Conservation (phyloP, 92 coral and sea anemone species). For the Plumapathes pennacea region DNA sequence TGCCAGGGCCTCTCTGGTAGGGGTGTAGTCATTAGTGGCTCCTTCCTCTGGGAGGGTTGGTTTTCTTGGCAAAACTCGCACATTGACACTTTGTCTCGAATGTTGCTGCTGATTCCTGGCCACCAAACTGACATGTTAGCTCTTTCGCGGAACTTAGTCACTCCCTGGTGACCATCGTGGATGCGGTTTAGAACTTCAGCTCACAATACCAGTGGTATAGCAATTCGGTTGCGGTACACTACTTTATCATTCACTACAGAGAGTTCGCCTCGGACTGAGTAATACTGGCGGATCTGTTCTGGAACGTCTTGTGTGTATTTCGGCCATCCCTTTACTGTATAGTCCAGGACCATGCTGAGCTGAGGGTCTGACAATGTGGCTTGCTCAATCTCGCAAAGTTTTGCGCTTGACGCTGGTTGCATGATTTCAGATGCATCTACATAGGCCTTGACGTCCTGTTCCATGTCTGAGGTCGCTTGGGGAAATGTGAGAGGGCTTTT, state of each 20-base stretch:
- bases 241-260: slow-evolving; percentile 11
- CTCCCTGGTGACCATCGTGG: slow-evolving; percentile 20
- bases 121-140: slow-evolving; percentile 22
- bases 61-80: slow-evolving; percentile 30
- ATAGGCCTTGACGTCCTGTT: slow-evolving; percentile 1
- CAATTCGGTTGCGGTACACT: slow-evolving; percentile 3
- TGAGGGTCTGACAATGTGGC: slow-evolving; percentile 3
- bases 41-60: slow-evolving; percentile 7
- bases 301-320: slow-evolving; percentile 17
- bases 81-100: slow-evolving; percentile 18
- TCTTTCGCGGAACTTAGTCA: too few species aligned
- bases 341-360: slow-evolving; percentile 1
- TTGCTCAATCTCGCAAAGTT: neutral
- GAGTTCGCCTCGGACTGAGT: slow-evolving; percentile 12
- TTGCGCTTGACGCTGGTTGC: slow-evolving; percentile 8
- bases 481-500: slow-evolving; percentile 12
- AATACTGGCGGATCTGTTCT: neutral
- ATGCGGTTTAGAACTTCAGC: slow-evolving; percentile 9
- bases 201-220: slow-evolving; percentile 10
- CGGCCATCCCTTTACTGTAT: slow-evolving; percentile 17
- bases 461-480: neutral
- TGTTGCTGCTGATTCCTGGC: slow-evolving; percentile 42
- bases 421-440: neutral
- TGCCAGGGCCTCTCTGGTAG: slow-evolving; percentile 49
- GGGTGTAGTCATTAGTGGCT: slow-evolving; percentile 17